Evolutionary conservation across 2,888 invertebrate genomes (phyloP).

Genomic region (Tenthredo distinguenda): DNA sequence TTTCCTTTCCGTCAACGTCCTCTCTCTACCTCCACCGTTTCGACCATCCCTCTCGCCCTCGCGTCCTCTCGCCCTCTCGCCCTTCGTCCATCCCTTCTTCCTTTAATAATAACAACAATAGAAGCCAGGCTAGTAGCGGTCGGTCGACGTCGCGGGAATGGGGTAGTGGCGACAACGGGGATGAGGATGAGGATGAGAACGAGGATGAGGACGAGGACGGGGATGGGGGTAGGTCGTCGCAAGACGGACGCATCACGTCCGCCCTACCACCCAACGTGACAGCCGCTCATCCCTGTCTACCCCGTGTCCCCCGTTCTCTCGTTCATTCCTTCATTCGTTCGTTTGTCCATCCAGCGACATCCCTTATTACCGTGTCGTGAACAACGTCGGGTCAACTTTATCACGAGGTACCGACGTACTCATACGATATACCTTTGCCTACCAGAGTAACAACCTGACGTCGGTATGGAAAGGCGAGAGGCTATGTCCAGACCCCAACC

Average conservation of each 20-base stretch:
- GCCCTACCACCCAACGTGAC: slow-evolving; percentile 69
- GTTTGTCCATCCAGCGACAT: slow-evolving; percentile 68
- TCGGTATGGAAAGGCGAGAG: background rate
- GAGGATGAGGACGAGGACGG: slow-evolving; percentile 53
- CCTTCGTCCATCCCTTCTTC: slow-evolving; percentile 59
- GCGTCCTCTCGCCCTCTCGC: background rate
- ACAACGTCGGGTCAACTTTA: slow-evolving; percentile 75
- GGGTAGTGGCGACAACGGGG: slow-evolving; percentile 63
- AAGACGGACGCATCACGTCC: slow-evolving; percentile 76
- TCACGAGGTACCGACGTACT: slow-evolving; percentile 66
- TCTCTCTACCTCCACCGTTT: slow-evolving; percentile 66
- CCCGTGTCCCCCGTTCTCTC: slow-evolving; percentile 50
- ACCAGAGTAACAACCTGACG: background rate
- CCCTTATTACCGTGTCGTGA: slow-evolving; percentile 72
- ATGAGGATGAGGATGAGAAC: slow-evolving; percentile 59
- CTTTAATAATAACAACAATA: slow-evolving; percentile 78
- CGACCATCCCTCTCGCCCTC: slow-evolving; percentile 41
- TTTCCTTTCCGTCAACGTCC: slow-evolving; percentile 78
- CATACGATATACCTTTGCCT: slow-evolving; percentile 7
- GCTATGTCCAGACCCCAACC: background rate
- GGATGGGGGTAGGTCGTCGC: slow-evolving; percentile 65
- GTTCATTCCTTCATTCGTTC: slow-evolving; percentile 57
- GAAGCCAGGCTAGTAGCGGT: slow-evolving; percentile 70
- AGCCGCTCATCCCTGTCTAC: slow-evolving; percentile 61
- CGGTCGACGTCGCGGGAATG: slow-evolving; percentile 65